Conservation (phyloP, 2,113 vertebrate species). For the Telmatochromis bifrenatus region DNA sequence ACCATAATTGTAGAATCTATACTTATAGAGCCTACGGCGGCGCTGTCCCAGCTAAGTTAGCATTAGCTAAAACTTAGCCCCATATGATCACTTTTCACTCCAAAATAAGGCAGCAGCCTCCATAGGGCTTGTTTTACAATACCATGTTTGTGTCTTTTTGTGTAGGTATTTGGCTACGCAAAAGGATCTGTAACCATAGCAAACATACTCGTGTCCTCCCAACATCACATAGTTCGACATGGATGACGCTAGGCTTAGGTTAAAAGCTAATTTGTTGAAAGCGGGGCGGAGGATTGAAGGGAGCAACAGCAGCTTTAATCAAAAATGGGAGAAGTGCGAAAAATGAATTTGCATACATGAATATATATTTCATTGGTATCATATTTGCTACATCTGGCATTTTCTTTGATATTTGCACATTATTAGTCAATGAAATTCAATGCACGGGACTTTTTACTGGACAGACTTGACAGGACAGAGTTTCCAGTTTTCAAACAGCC, state of each 20-base stretch:
- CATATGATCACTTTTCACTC: not conserved
- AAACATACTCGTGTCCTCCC: not conserved
- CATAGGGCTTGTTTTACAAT: not conserved
- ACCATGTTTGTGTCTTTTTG: not conserved
- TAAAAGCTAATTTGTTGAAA: not conserved
- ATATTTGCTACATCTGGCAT: not conserved
- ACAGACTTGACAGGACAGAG: not conserved
- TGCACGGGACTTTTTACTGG: not conserved
- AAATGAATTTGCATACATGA: not conserved
- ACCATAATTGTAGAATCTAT: not conserved
- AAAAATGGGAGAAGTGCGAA: not conserved
- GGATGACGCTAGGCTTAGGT: not conserved
- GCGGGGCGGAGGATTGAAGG: not conserved
- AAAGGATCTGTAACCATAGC: not conserved
- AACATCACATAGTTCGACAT: not conserved
- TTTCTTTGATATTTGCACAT: not conserved
- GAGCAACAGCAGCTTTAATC: not conserved
- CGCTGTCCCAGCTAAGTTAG: not conserved
- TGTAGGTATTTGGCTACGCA: not conserved
- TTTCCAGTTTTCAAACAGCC: not conserved
- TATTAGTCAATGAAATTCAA: not conserved
- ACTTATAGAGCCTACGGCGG: not conserved
- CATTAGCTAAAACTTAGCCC: not conserved
- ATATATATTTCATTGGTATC: not conserved
- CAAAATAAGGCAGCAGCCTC: not conserved